Base-by-base conservation (phyloP, 1,140 invertebrate genomes). In the Drosophila trapezifrons region DNA sequence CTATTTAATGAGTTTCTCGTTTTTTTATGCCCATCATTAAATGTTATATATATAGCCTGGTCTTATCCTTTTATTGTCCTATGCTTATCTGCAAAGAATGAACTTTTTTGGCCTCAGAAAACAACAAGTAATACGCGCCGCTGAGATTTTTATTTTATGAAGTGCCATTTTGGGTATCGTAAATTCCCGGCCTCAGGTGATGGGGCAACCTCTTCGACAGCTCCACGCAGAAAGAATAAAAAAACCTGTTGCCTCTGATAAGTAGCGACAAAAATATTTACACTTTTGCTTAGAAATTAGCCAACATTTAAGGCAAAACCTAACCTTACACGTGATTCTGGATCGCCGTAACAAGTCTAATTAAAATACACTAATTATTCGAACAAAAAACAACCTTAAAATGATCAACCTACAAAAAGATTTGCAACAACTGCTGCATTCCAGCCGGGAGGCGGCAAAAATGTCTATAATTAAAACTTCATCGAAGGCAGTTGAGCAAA, bases 401-500 rank as follows among this genome's bases (percentile, higher is more conserved):
- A n/a, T 3, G 38, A 32, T 29, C 20, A 47, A 35, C 42, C 20
- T 32, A 10, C 38, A 22, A 13, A 8, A 40, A 54, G 20, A 20
- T 43, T 59, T 49, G 40, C 40, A 20, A 40, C 22, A 22, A 40
- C 51, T 70, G 22, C 59, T 69, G 63, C 27, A 66, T 20, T 12
- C 13, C 20, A n/a, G 25, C 18, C 27, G 17, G 27, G 46, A 49
- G 29, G 42, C 71, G 62, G 59, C 46, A 47, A 56, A 64, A 64
- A 63, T 43, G 51, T 56, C 51, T 82, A 76, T 76, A 87, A 82
- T 82, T 63, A 82, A 78, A 71, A 66, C 49, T 77, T 56, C 52
- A 73, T 59, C 38, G 35, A 76, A 78, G 52, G 22, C 82, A 87
- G 62, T 72, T 86, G 75, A 60, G 47, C 58, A 78, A 86, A 85